phyloP scores from a whole-genome alignment of 30 jellyfish, hydroid and myxozoan species.

The Turritopsis dohrnii region DNA sequence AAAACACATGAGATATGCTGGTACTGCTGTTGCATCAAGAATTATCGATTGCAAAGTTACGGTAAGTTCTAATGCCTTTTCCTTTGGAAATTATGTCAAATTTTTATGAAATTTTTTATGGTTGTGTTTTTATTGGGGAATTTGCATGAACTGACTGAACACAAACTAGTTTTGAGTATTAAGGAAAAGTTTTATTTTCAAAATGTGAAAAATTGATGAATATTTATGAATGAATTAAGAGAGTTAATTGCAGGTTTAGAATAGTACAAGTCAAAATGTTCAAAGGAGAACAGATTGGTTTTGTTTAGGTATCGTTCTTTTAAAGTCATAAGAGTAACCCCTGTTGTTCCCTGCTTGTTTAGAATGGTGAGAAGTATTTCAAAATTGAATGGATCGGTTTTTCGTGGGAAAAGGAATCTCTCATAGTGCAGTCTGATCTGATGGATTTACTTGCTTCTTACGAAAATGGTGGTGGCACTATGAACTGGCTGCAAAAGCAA shows the following conservation, averaged over 20 bases:
- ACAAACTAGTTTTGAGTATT: no score
- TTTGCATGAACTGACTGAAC: no score
- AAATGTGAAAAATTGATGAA: no score
- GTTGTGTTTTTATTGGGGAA: no score
- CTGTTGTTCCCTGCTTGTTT: background rate
- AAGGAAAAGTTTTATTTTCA: no score
- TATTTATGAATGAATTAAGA: no score
- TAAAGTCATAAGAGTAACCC: no score
- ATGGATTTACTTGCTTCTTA: background rate
- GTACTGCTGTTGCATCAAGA: background rate
- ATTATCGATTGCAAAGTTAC: background rate
- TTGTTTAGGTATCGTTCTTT: background rate
- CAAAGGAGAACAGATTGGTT: no score
- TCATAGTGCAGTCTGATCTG: background rate
- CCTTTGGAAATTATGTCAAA: background rate
- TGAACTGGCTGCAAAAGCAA: background rate
- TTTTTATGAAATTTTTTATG: no score
- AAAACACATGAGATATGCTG: background rate
- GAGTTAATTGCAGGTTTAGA: no score
- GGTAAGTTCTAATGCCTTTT: background rate
- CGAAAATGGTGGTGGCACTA: background rate
- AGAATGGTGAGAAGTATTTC: conserved; percentile 9
- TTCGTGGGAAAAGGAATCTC: background rate
- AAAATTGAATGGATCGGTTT: conserved; percentile 3
- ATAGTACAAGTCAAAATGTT: no score